These are phyloP conservation scores for Electrophaes corylata DNA, from an alignment of 2,888 invertebrate species.

Conservation along the genomic window DNA sequence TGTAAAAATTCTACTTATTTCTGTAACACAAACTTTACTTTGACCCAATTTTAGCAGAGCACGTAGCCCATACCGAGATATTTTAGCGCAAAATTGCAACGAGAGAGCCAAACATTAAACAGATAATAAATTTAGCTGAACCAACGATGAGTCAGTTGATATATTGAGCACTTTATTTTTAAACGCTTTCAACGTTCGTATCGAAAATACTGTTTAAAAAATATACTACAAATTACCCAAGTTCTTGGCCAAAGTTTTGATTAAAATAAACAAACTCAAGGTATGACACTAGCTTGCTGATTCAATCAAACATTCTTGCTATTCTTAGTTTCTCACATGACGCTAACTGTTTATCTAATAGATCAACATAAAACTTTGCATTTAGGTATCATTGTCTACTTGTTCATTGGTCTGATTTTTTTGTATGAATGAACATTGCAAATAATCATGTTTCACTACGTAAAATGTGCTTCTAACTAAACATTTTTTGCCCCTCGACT, in stretches of 20 bases:
- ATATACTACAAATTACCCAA: neutral
- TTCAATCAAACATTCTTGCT: neutral
- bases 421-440: constrained; percentile 32
- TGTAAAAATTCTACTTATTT: constrained; percentile 11
- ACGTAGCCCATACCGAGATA: constrained; percentile 25
- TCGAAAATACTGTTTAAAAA: constrained; percentile 1
- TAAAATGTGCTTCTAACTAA: neutral
- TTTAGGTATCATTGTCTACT: constrained; percentile 13
- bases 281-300: neutral
- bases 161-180: constrained; percentile 26
- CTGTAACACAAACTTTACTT: constrained; percentile 19
- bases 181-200: constrained; percentile 19
- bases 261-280: neutral
- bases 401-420: constrained; percentile 31
- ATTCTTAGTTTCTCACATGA: neutral
- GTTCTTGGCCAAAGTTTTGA: neutral
- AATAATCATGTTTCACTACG: neutral
- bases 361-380: neutral
- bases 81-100: constrained; percentile 28
- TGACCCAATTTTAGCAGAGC: constrained; percentile 21
- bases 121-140: constrained; percentile 30
- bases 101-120: constrained; percentile 29
- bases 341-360: neutral
- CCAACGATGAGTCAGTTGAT: constrained; percentile 27
- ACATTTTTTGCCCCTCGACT: neutral